Evolutionary conservation across 2,797 vertebrate species (phyloP), one percentile per base, ranked within the genome.

Genomic region (Borostomias antarcticus): DNA sequence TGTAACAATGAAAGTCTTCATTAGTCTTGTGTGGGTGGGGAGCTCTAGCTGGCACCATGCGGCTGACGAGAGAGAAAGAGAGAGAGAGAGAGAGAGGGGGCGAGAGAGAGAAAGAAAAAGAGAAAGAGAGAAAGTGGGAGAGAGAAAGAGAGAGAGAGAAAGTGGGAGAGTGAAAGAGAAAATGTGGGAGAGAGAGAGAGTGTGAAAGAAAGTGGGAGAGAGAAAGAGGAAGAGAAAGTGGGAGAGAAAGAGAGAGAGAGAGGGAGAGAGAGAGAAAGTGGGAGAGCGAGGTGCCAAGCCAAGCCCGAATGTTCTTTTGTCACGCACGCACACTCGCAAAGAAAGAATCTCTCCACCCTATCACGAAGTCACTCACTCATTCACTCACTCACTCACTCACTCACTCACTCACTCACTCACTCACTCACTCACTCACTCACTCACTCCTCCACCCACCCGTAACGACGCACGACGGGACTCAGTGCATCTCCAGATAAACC

Each of bases 1-100:
- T 78, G 82, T 78, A 85, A 91, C 89, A 92, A 91, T 89, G 86
- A 84, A 80, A 83, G 74, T 89, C 86, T 92, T 91, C 88, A 92
- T 93, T 92, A 89, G 84, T 70, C 58, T 5, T 4, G 72, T 54
- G 90, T 92, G 74, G 90, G 91, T 77, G 81, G 80, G 53, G 74
- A 83, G 77, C 78, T 79, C 83, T 67, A 72, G 68, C 77, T 81
- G 52, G 73, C 69, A 72, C 80, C 0, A 63, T 54, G 71, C 75
- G 79, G 79, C 83, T 80, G 72, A 73, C 17, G 52, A 68, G 74
- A 86, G 81, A 66, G 43, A n/a, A 51, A 19, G 56, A 71, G 63
- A 80, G 72, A 76, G 70, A 75, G 74, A 72, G 64, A 51, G 45
- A 67, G 53, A 70, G 74, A 57, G 72, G 73, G 60, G 82, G 79